Percentiles rank a stretch among this genome's conserved stretches.
Evolutionary conservation across 1,140 invertebrate genomes (phyloP).

Genomic region (Eriocheir sinensis): DNA sequence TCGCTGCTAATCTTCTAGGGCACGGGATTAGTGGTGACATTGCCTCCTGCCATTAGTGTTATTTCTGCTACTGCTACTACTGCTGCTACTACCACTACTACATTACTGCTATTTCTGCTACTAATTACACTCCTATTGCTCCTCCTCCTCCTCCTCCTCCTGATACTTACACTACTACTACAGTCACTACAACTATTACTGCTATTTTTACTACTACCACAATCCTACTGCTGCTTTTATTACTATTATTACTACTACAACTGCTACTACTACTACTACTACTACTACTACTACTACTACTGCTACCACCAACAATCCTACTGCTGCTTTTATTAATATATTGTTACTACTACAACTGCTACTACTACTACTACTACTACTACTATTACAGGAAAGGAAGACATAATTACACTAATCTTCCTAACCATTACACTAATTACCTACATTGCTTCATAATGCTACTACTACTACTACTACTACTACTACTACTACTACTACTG

Average conservation of each 20-base stretch:
- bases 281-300: constrained; percentile 2
- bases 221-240: too few relatives aligned
- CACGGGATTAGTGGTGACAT: too few relatives aligned
- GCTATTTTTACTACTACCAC: neutral
- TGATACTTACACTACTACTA: neutral
- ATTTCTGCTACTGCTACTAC: neutral
- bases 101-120: neutral
- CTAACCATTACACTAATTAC: too few relatives aligned
- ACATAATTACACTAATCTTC: neutral
- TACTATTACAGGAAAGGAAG: neutral
- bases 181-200: neutral
- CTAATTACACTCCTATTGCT: neutral
- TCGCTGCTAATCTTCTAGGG: neutral
- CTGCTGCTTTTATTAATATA: neutral
- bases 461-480: too few relatives aligned
- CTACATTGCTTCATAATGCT: too few relatives aligned
- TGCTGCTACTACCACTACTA: neutral
- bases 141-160: neutral
- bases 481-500: too few relatives aligned
- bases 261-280: neutral
- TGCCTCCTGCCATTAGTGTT: too few relatives aligned
- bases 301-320: neutral
- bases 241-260: neutral
- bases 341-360: neutral
- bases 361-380: neutral